Percentiles rank a stretch among this genome's conserved stretches.
Evolutionary conservation across 2,797 vertebrate species (phyloP).

Genomic region (Phylloscopus collybita): DNA sequence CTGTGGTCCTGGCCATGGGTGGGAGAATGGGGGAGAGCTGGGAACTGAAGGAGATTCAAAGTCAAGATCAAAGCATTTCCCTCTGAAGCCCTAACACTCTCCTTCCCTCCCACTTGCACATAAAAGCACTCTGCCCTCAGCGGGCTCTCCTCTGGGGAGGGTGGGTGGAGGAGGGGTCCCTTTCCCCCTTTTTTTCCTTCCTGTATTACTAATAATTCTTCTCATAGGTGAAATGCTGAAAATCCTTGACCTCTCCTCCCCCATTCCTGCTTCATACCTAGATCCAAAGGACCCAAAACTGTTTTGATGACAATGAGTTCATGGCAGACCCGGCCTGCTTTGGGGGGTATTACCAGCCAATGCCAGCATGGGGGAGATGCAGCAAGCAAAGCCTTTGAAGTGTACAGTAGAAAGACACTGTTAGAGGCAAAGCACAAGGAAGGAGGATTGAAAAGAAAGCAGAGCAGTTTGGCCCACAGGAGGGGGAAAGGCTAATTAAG

Average conservation of each 20-base stretch:
- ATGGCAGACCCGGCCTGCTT: background rate
- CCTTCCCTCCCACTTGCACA: conserved; percentile 75
- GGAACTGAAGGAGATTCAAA: conserved; percentile 65
- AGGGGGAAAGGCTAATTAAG: conserved; percentile 59
- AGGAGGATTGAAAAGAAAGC: conserved; percentile 46
- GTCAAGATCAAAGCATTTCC: conserved; percentile 87
- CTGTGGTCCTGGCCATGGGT: background rate
- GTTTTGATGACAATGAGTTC: background rate
- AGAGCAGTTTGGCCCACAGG: conserved; percentile 50
- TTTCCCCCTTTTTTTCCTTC: background rate
- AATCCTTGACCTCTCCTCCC: conserved; percentile 29
- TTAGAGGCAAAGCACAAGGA: conserved; percentile 29
- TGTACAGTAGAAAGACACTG: conserved; percentile 52
- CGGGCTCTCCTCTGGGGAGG: conserved; percentile 35
- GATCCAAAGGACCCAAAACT: background rate
- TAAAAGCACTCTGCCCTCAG: conserved; percentile 69
- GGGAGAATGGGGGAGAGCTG: conserved; percentile 13
- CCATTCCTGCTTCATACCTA: background rate
- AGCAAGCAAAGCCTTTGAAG: conserved; percentile 48
- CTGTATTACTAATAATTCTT: conserved; percentile 54
- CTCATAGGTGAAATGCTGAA: conserved; percentile 33
- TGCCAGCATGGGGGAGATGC: background rate
- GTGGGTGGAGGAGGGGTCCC: conserved; percentile 37
- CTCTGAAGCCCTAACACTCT: conserved; percentile 77
- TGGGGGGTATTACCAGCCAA: background rate